phyloP scores from a whole-genome alignment of 2,888 invertebrate genomes.

The Drosophila mercatorum region DNA sequence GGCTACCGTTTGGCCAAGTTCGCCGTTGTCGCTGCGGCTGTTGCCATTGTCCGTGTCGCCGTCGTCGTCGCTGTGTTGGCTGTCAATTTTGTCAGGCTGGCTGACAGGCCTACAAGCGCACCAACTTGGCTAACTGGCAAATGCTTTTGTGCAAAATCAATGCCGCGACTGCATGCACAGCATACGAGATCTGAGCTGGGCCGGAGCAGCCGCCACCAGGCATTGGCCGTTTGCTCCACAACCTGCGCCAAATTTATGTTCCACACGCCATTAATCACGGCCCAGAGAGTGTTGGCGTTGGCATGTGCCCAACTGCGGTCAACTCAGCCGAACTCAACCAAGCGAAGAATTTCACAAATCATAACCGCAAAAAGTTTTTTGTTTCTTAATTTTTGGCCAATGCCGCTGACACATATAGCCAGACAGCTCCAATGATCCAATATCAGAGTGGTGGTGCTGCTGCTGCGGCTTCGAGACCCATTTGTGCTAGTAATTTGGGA shows the following conservation, averaged over 20 bases:
- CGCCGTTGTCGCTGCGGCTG: slow-evolving; percentile 22
- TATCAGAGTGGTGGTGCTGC: not conserved
- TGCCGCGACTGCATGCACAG: slow-evolving; percentile 46
- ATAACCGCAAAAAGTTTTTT: slow-evolving; percentile 60
- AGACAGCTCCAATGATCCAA: slow-evolving; percentile 8
- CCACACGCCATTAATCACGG: slow-evolving; percentile 70
- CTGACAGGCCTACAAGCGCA: slow-evolving; percentile 73
- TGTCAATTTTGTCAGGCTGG: slow-evolving; percentile 76
- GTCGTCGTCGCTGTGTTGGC: slow-evolving; percentile 66
- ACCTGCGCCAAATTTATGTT: slow-evolving; percentile 67
- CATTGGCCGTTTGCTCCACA: slow-evolving; percentile 26
- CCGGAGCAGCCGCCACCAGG: slow-evolving; percentile 26
- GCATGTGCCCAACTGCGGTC: slow-evolving; percentile 47
- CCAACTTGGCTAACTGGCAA: slow-evolving; percentile 65
- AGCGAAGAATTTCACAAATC: slow-evolving; percentile 62
- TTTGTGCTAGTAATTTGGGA: slow-evolving; percentile 74
- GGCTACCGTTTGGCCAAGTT: slow-evolving; percentile 70
- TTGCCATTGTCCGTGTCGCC: slow-evolving; percentile 35
- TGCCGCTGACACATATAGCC: slow-evolving; percentile 55
- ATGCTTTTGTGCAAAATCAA: slow-evolving; percentile 54
- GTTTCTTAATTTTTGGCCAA: slow-evolving; percentile 42
- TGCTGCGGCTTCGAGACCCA: slow-evolving; percentile 18
- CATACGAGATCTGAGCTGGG: slow-evolving; percentile 54
- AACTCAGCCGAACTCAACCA: slow-evolving; percentile 38
- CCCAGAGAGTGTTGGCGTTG: slow-evolving; percentile 54